Percentiles rank a stretch among this genome's conserved stretches.
Conservation (phyloP, 2,113 vertebrate species). For the Actenoides lindsayi region DNA sequence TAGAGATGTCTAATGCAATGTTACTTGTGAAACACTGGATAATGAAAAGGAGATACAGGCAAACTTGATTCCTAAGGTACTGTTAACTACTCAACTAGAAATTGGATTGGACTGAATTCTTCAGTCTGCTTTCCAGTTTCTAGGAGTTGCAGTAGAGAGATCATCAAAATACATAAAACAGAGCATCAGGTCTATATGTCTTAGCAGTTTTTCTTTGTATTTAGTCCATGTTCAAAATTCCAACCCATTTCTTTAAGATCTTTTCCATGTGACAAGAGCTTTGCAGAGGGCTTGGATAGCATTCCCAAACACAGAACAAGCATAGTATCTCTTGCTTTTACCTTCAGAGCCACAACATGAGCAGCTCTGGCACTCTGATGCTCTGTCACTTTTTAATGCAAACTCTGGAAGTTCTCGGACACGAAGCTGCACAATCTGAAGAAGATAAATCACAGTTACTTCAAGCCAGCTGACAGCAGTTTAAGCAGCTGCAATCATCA, state of each 20-base stretch:
- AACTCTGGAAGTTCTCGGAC: constrained; percentile 82
- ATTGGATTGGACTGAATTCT: not conserved
- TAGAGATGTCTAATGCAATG: not conserved
- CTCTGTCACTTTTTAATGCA: constrained; percentile 76
- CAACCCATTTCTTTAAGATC: not conserved
- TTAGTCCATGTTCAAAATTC: not conserved
- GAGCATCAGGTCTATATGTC: not conserved
- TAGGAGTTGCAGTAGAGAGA: not conserved
- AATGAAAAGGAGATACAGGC: not conserved
- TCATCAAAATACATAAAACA: not conserved
- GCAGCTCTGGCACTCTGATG: constrained; percentile 39
- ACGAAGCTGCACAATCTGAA: constrained; percentile 82
- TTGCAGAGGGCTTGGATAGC: not conserved
- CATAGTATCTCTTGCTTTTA: not conserved
- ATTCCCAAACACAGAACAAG: not conserved
- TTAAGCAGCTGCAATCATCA: constrained; percentile 96
- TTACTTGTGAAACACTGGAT: not conserved
- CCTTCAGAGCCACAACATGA: constrained; percentile 13
- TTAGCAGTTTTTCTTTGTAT: not conserved
- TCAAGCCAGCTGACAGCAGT: constrained; percentile 93
- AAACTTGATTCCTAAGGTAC: not conserved
- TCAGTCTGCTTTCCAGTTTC: not conserved
- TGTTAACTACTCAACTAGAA: not conserved
- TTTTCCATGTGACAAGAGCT: not conserved
- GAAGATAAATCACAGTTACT: constrained; percentile 99